Conservation (phyloP, 2,113 vertebrate genomes). For the Falcunculus frontatus region DNA sequence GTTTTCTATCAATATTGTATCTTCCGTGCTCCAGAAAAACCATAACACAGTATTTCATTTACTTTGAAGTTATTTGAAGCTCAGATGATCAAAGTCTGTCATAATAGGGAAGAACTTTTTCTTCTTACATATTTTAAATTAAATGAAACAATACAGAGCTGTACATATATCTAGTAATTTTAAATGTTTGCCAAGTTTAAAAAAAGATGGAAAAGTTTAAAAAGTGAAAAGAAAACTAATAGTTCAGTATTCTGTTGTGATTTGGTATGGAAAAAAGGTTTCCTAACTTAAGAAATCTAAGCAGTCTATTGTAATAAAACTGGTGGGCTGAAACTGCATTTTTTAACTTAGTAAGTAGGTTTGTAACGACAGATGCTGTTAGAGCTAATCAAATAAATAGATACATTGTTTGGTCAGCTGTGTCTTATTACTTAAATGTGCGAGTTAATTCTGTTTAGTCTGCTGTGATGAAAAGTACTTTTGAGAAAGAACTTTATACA, state of each 20-base stretch:
- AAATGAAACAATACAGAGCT: not conserved
- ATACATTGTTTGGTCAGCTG: slow-evolving; percentile 68
- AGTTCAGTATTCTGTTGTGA: not conserved
- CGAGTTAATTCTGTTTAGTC: slow-evolving; percentile 55
- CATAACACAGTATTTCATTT: not conserved
- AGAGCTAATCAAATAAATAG: slow-evolving; percentile 58
- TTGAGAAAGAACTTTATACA: not conserved
- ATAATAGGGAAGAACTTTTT: not conserved
- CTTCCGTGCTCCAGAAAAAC: not conserved
- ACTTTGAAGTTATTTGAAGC: not conserved
- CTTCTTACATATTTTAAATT: not conserved
- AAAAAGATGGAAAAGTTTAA: not conserved
- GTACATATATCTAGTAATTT: not conserved
- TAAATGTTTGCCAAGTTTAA: not conserved
- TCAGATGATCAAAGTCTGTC: slow-evolving; percentile 22
- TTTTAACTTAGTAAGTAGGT: slow-evolving; percentile 4
- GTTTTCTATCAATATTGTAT: not conserved
- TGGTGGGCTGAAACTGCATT: not conserved
- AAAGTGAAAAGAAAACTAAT: not conserved
- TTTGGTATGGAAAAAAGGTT: not conserved
- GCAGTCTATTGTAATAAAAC: not conserved
- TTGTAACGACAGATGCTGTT: slow-evolving; percentile 42
- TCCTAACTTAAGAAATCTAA: not conserved
- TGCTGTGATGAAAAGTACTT: slow-evolving; percentile 6
- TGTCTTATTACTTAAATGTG: slow-evolving; percentile 57